Evolutionary conservation across 2,797 vertebrate species (phyloP), one percentile per base, ranked within the genome.

Genomic region (Eulemur albifrons): DNA sequence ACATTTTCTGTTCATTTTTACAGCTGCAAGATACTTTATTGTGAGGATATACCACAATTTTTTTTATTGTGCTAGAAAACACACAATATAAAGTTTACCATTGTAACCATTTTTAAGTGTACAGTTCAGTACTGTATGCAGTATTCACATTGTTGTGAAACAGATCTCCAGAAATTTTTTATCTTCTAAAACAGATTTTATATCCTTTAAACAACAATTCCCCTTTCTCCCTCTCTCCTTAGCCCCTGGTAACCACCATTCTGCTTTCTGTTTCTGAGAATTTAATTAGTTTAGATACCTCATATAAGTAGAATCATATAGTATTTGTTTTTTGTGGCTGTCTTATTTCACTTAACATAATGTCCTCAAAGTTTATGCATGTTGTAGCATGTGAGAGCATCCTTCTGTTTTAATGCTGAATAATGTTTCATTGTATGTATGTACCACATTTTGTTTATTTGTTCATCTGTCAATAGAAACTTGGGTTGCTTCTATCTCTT

Each of bases 101-200:
- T 69, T 48, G 18, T 76, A 59, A 43, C n/a, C 18, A 32, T 61
- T 79, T 94, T 80, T 70, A 69, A 95, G 30, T 82, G 8, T 65
- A 84, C 17, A 57, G 14, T 70, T 87, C 12, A 73, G 11, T 92
- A 85, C 40, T 80, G 30, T 76, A 93, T 65, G 89, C 21, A 76
- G 54, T 83, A 59, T 90, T 94, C 30, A 90, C 18, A 90, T 52
- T 93, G 75, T 52, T 93, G 52, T 50, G 12, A 77, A 72, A 54
- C 30, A 81, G 32, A 86, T 69, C 32, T 76, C 25, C 30, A 54
- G 57, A 93, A 77, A 63, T 27, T 67, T 65, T 96, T 95, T 32
- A 52, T 89, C 40, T 90, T 94, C 10, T 50, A 88, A 52, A 72
- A 69, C 27, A 93, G 91, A 95, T 17, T 70, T 83, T 90, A 7